Conservation (phyloP, 2,888 invertebrate species). For the Lottia scabra region DNA sequence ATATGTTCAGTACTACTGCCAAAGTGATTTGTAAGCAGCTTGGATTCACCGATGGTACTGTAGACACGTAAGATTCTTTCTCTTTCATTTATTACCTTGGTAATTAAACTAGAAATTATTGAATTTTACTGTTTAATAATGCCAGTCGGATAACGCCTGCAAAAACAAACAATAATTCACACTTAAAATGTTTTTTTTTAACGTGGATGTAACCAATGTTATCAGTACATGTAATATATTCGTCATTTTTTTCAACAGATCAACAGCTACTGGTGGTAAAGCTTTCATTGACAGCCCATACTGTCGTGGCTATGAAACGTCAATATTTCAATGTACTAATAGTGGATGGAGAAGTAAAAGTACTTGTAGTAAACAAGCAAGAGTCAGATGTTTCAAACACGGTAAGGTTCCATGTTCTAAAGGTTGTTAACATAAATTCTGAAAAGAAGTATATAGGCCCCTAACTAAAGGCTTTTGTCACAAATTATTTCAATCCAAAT, state of each 20-base stretch:
- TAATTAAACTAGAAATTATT: not conserved
- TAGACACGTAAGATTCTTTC: slow-evolving; percentile 32
- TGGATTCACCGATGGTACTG: slow-evolving; percentile 46
- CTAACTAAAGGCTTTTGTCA: no score
- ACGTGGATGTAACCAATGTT: no score
- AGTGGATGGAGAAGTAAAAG: slow-evolving; percentile 4
- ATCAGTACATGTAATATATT: no score
- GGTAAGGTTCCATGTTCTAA: not conserved
- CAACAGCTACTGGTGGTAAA: not conserved
- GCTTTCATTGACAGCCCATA: not conserved
- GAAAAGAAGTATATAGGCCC: no score
- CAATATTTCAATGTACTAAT: slow-evolving; percentile 12
- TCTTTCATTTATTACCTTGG: slow-evolving; percentile 19
- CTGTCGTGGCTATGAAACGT: slow-evolving; percentile 9
- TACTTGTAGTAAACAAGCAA: not conserved
- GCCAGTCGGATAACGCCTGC: no score
- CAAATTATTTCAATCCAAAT: no score
- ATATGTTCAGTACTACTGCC: slow-evolving; percentile 78
- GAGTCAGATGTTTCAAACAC: not conserved
- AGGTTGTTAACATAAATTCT: no score
- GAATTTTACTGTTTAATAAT: slow-evolving; percentile 16
- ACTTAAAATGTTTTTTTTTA: no score
- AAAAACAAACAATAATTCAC: no score
- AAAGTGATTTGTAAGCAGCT: slow-evolving; percentile 71
- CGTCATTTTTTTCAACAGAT: no score